These are phyloP conservation scores for Ennomos fuscantarius DNA, from an alignment of 2,888 invertebrate species.

Conservation along the genomic window DNA sequence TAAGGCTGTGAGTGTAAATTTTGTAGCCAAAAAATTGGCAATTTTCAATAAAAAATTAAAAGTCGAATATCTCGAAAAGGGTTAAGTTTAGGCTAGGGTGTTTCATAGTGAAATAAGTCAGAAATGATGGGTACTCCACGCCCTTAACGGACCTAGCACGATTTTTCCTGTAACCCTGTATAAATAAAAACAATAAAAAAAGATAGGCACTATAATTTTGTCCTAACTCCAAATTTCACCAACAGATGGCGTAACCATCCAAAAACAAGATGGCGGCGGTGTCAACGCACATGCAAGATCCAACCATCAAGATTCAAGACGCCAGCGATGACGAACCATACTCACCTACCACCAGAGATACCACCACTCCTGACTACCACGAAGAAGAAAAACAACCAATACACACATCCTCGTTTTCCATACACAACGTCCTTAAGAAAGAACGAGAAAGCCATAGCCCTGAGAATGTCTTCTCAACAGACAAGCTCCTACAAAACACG, in stretches of 20 bases:
- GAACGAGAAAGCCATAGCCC: conserved; percentile 77
- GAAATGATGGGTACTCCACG: too few species aligned
- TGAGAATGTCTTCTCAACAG: conserved; percentile 80
- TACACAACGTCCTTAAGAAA: conserved; percentile 80
- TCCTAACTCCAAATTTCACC: conserved; percentile 31
- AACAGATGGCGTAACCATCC: conserved; percentile 73
- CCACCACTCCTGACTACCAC: conserved; percentile 71
- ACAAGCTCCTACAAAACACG: conserved; percentile 75
- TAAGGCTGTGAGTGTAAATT: too few species aligned
- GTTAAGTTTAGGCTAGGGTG: too few species aligned
- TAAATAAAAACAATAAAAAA: too few species aligned
- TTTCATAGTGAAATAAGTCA: too few species aligned
- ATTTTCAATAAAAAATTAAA: too few species aligned
- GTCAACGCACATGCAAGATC: conserved; percentile 71
- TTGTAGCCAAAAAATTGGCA: too few species aligned
- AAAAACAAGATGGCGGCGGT: conserved; percentile 77
- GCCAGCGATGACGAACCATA: conserved; percentile 79
- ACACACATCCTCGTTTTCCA: conserved; percentile 76
- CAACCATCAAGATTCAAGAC: conserved; percentile 74
- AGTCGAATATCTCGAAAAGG: too few species aligned
- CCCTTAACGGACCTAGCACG: too few species aligned
- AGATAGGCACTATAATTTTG: neutral
- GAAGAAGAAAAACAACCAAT: conserved; percentile 73
- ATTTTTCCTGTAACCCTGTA: too few species aligned
- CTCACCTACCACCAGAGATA: conserved; percentile 74